These are phyloP conservation scores for Myopa testacea DNA, from an alignment of 2,888 invertebrate species.

Conservation along the genomic window DNA sequence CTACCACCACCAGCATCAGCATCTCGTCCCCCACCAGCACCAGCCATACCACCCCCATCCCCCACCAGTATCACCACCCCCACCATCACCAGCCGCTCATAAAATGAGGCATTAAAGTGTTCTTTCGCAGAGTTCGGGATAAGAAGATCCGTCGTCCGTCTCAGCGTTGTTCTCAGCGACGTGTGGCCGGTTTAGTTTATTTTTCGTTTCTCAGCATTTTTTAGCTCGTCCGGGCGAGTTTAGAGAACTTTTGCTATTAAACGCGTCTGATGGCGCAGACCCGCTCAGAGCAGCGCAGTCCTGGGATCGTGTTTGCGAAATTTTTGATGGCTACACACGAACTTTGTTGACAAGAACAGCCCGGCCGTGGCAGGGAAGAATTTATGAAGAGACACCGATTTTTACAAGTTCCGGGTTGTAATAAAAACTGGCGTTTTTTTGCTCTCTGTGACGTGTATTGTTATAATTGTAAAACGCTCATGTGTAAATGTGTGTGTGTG, in stretches of 20 bases:
- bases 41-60: background rate
- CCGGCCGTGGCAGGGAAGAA: background rate
- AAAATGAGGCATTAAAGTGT: constrained; percentile 35
- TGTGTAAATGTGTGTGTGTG: no score
- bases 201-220: background rate
- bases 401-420: constrained; percentile 29
- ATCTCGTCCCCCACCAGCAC: no score
- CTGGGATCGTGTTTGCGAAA: constrained; percentile 13
- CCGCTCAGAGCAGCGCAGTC: background rate
- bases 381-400: constrained; percentile 30
- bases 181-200: background rate
- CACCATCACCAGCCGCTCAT: background rate
- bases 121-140: background rate
- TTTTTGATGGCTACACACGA: constrained; percentile 34
- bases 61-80: background rate
- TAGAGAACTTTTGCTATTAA: background rate
- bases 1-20: no score
- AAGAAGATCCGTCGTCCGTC: constrained; percentile 2
- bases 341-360: constrained; percentile 27
- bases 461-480: constrained; percentile 23
- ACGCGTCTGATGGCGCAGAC: background rate
- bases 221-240: no score
- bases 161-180: constrained; percentile 5
- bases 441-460: constrained; percentile 1
- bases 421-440: constrained; percentile 20